These are phyloP conservation scores for Magallana angulata DNA, from an alignment of 1,140 invertebrate species.

Conservation along the genomic window DNA sequence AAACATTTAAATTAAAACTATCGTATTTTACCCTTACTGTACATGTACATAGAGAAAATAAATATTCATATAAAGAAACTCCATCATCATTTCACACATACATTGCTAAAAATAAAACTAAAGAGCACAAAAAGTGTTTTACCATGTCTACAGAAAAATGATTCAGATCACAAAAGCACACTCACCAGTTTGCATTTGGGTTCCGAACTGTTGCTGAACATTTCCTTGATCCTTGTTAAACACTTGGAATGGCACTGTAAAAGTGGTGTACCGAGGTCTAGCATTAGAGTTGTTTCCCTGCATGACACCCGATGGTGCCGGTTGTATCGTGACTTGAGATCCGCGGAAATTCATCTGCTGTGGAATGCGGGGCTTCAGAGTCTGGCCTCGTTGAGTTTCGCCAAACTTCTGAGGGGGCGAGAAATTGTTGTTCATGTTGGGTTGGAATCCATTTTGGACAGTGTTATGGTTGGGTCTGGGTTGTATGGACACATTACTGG, in stretches of 20 bases:
- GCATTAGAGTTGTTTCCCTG: constrained; percentile 32
- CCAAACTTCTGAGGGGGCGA: constrained; percentile 13
- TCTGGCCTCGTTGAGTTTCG: background rate
- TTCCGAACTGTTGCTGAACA: constrained; percentile 17
- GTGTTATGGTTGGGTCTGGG: constrained; percentile 3
- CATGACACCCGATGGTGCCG: constrained; percentile 14
- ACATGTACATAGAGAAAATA: background rate
- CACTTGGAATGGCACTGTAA: constrained; percentile 22
- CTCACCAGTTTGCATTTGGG: constrained; percentile 22
- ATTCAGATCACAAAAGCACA: background rate
- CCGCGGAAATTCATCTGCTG: constrained; percentile 29
- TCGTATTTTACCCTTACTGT: too few relatives aligned
- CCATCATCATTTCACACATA: background rate
- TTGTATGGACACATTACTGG: constrained; percentile 15
- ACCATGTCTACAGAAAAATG: background rate
- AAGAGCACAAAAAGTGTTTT: background rate
- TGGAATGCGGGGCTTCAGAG: constrained; percentile 18
- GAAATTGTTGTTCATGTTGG: constrained; percentile 26
- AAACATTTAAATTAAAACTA: too few relatives aligned
- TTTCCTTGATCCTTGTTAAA: constrained; percentile 20
- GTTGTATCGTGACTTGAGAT: constrained; percentile 18
- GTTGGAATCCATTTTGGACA: constrained; percentile 14
- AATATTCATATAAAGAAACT: background rate
- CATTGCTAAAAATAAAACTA: constrained; percentile 5
- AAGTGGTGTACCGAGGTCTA: background rate